phyloP scores from a whole-genome alignment of 2,888 invertebrate genomes.

The Endotricha flammealis region DNA sequence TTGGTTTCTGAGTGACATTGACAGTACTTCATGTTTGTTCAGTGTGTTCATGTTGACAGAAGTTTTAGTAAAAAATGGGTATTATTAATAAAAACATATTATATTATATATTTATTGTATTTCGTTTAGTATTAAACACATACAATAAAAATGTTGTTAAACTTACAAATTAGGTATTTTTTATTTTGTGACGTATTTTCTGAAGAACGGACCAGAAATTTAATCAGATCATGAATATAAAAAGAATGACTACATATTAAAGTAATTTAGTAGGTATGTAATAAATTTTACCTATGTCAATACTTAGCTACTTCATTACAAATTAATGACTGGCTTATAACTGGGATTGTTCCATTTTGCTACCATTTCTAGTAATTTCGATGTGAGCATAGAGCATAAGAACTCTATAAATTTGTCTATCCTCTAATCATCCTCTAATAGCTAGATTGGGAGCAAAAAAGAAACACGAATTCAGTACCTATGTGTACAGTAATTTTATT shows the following conservation, averaged over 20 bases:
- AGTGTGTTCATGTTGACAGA: background rate
- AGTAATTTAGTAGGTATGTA: too few species aligned
- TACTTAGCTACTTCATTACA: conserved; percentile 21
- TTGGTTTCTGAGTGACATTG: too few species aligned
- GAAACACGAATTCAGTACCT: too few species aligned
- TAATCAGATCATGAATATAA: conserved; percentile 69
- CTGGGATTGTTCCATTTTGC: background rate
- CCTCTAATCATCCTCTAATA: too few species aligned
- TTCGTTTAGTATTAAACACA: conserved; percentile 64
- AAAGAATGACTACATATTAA: too few species aligned
- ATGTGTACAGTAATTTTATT: too few species aligned
- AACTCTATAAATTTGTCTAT: too few species aligned
- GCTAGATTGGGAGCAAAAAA: too few species aligned
- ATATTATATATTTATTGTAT: conserved; percentile 55
- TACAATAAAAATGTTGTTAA: conserved; percentile 65
- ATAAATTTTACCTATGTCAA: too few species aligned
- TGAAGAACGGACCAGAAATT: conserved; percentile 27
- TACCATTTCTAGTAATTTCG: too few species aligned
- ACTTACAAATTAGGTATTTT: conserved; percentile 32
- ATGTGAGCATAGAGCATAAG: too few species aligned
- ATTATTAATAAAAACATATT: background rate
- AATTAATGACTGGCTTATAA: background rate
- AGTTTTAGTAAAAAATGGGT: background rate
- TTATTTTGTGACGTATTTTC: conserved; percentile 43
- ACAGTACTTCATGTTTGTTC: background rate